These are phyloP conservation scores for Scomber colias DNA, from an alignment of 2,113 vertebrate genomes.

Conservation along the genomic window DNA sequence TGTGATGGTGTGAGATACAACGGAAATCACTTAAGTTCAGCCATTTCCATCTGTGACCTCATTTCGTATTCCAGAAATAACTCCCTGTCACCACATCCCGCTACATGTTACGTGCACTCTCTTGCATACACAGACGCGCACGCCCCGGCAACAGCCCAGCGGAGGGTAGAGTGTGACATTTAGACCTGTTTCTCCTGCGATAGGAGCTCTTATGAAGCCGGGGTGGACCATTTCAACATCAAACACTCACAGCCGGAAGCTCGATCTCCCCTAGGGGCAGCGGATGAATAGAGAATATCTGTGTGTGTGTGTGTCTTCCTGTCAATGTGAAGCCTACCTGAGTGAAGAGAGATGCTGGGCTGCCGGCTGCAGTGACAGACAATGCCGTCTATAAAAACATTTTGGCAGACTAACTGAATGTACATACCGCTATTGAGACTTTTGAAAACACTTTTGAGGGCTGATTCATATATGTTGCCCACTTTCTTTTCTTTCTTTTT, in stretches of 20 bases:
- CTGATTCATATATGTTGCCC: neutral
- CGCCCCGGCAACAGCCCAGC: slow-evolving; percentile 1
- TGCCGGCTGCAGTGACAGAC: slow-evolving; percentile 29
- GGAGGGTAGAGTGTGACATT: slow-evolving; percentile 74
- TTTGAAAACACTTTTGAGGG: slow-evolving; percentile 6
- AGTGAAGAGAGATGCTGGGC: slow-evolving; percentile 1
- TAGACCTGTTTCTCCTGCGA: slow-evolving; percentile 60
- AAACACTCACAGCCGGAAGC: slow-evolving; percentile 68
- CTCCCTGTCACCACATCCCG: slow-evolving; percentile 48
- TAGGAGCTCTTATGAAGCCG: slow-evolving; percentile 61
- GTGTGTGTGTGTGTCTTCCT: slow-evolving; percentile 18
- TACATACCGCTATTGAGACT: neutral
- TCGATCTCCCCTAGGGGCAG: slow-evolving; percentile 50
- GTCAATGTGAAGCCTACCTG: slow-evolving; percentile 38
- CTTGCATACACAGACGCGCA: neutral
- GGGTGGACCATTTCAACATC: slow-evolving; percentile 72
- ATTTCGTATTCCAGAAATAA: slow-evolving; percentile 75
- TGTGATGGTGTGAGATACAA: slow-evolving; percentile 41
- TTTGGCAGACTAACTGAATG: neutral
- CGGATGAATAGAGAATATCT: slow-evolving; percentile 41
- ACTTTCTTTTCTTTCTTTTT: neutral
- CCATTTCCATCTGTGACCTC: slow-evolving; percentile 74
- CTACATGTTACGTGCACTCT: slow-evolving; percentile 39
- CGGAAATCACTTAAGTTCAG: slow-evolving; percentile 65
- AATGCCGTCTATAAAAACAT: slow-evolving; percentile 30